phyloP scores from a whole-genome alignment of 2,797 vertebrate genomes.

The Epinephelus malabaricus region DNA sequence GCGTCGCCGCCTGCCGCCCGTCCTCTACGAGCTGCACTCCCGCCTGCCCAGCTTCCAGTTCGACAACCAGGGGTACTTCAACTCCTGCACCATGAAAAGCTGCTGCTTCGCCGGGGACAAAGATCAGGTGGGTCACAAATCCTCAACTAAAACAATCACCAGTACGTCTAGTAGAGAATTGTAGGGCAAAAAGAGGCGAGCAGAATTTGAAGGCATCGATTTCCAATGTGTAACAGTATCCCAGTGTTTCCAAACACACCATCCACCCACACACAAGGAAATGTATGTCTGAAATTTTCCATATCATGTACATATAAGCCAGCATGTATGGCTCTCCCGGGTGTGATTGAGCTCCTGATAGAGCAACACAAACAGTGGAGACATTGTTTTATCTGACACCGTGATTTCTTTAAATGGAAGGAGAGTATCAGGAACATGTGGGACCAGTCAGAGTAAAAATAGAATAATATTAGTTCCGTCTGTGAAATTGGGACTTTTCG shows the following conservation, averaged over 20 bases:
- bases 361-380: not conserved
- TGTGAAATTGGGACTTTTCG: constrained; percentile 27
- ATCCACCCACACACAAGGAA: not conserved
- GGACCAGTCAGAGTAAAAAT: constrained; percentile 46
- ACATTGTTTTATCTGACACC: constrained; percentile 17
- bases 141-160: not conserved
- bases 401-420: constrained; percentile 7
- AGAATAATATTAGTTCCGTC: constrained; percentile 31
- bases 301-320: not conserved
- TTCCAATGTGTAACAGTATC: not conserved
- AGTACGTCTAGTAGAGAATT: not conserved
- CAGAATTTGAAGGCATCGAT: not conserved
- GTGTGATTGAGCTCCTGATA: constrained; percentile 15
- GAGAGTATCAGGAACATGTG: constrained; percentile 42
- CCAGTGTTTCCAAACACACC: not conserved
- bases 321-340: not conserved
- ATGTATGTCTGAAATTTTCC: constrained; percentile 8
- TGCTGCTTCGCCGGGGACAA: constrained; percentile 98
- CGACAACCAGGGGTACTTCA: constrained; percentile 99
- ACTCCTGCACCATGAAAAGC: constrained; percentile 99
- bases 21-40: constrained; percentile 98
- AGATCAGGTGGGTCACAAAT: constrained; percentile 90
- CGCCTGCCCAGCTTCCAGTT: constrained; percentile 98
- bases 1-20: constrained; percentile 94
- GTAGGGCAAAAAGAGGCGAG: not conserved